Evolutionary conservation across 1,140 invertebrate species (phyloP).

Genomic region (Ditylenchus dipsaci): DNA sequence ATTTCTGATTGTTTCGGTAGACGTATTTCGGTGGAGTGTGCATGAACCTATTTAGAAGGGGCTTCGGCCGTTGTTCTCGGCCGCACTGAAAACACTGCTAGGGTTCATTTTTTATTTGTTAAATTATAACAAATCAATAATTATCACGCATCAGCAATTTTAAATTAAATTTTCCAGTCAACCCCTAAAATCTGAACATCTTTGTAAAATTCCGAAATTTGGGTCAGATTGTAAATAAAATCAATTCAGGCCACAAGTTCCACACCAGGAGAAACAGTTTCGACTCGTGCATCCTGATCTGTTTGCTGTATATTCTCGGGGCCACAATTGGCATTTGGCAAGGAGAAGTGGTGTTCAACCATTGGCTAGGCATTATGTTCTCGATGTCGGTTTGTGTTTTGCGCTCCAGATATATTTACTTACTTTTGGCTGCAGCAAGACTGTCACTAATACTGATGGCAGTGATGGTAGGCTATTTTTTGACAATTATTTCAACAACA

Average conservation of each 20-base stretch:
- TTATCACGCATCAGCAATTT: too few species aligned
- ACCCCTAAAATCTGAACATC: too few species aligned
- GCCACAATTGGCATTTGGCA: conserved; percentile 12
- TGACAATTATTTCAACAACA: conserved; percentile 4
- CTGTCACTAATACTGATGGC: conserved; percentile 7
- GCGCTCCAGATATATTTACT: conserved; percentile 6
- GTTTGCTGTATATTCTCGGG: conserved; percentile 25
- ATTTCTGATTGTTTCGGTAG: too few species aligned
- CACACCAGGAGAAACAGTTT: neutral
- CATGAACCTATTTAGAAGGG: too few species aligned
- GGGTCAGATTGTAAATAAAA: too few species aligned
- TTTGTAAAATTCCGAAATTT: too few species aligned
- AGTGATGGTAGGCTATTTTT: neutral
- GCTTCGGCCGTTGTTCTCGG: too few species aligned
- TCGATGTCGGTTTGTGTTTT: conserved; percentile 11
- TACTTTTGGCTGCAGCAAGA: neutral
- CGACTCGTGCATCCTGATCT: conserved; percentile 26
- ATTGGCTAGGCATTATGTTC: conserved; percentile 27
- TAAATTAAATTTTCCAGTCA: too few species aligned
- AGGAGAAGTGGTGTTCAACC: conserved; percentile 22
- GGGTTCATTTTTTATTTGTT: too few species aligned
- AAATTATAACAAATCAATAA: too few species aligned
- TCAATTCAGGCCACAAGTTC: conserved; percentile 2
- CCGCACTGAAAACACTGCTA: too few species aligned
- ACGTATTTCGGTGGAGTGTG: too few species aligned